phyloP scores from a whole-genome alignment of 2,888 invertebrate species.

The Drosophila gaucha region DNA sequence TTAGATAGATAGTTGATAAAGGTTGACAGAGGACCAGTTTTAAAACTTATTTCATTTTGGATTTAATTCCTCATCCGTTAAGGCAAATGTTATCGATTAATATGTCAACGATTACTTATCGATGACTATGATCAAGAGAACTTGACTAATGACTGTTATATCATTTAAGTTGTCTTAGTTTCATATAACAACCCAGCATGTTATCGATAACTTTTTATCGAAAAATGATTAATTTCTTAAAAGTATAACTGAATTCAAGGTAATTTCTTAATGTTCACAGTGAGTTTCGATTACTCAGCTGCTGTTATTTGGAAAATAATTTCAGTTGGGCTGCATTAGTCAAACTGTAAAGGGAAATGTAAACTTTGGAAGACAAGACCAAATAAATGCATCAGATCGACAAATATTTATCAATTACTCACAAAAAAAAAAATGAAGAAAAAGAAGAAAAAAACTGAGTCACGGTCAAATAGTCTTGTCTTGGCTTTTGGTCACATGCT shows the following conservation, averaged over 20 bases:
- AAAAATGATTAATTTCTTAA: neutral
- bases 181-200: too few species aligned
- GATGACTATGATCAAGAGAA: neutral
- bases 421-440: slow-evolving; percentile 19
- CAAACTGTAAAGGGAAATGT: slow-evolving; percentile 29
- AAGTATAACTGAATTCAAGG: neutral
- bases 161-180: neutral
- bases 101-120: too few species aligned
- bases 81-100: too few species aligned
- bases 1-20: too few species aligned
- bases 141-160: neutral
- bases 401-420: slow-evolving; percentile 73
- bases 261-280: slow-evolving; percentile 9
- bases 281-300: slow-evolving; percentile 41
- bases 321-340: slow-evolving; percentile 42
- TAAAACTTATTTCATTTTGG: too few species aligned
- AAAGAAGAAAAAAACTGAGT: slow-evolving; percentile 54
- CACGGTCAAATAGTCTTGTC: slow-evolving; percentile 60
- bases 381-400: slow-evolving; percentile 55
- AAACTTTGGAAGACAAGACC: slow-evolving; percentile 25
- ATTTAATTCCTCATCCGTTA: too few species aligned
- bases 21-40: too few species aligned
- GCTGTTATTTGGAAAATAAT: slow-evolving; percentile 6
- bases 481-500: slow-evolving; percentile 34
- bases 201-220: slow-evolving; percentile 11